phyloP scores from a whole-genome alignment of 2,113 vertebrate species.

The Aptenodytes forsteri region DNA sequence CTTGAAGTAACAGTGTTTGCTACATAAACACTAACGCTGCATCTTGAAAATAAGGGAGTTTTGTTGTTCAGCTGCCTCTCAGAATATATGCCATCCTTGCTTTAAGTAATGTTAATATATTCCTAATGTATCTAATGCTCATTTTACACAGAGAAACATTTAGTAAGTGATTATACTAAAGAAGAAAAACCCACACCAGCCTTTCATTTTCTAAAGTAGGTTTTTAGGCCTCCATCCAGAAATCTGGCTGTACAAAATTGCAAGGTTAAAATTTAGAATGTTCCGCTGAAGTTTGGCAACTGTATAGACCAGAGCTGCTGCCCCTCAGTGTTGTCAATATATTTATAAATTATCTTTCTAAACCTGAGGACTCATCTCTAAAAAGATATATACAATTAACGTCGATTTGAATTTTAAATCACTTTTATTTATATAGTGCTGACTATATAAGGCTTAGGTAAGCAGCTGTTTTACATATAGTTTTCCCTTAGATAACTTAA shows the following conservation, averaged over 20 bases:
- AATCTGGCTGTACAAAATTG: neutral
- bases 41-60: neutral
- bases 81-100: neutral
- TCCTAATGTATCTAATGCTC: neutral
- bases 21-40: neutral
- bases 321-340: neutral
- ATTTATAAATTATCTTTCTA: neutral
- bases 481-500: rapidly evolving
- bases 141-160: neutral
- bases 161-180: neutral
- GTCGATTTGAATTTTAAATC: neutral
- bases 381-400: rapidly evolving
- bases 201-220: neutral
- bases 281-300: neutral
- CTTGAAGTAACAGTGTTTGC: neutral
- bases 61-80: neutral
- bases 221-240: neutral
- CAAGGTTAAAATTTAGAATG: neutral
- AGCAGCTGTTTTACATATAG: neutral
- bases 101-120: neutral
- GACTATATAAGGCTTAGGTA: neutral
- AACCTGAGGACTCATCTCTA: neutral
- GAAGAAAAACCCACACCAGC: neutral
- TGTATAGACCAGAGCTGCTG: neutral
- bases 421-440: neutral